Conservation (phyloP, 2,888 invertebrate species). For the Trichacis sp. region DNA sequence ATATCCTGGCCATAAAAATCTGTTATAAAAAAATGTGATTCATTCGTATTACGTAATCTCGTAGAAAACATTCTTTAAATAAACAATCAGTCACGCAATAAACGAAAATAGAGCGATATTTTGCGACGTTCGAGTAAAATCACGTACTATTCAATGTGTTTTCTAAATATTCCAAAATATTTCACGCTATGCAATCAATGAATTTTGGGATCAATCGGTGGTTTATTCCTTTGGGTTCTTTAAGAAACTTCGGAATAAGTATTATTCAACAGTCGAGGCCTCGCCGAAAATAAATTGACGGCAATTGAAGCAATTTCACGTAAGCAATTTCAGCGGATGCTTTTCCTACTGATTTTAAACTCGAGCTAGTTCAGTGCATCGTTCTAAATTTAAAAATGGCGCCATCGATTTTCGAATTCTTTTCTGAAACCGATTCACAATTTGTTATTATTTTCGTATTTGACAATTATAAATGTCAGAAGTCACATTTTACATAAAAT, state of each 20-base stretch:
- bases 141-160: too few species aligned
- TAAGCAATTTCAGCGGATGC: constrained; percentile 8
- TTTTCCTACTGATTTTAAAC: not conserved
- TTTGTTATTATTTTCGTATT: too few species aligned
- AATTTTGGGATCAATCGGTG: constrained; percentile 1
- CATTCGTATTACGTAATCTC: not conserved
- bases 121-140: too few species aligned
- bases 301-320: constrained; percentile 6
- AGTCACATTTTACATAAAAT: too few species aligned
- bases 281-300: constrained; percentile 3
- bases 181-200: not conserved
- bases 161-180: not conserved
- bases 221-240: not conserved
- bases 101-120: constrained; percentile 3
- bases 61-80: not conserved
- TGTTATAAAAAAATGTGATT: not conserved
- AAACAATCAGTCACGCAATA: not conserved
- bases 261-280: constrained; percentile 2
- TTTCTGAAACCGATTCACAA: too few species aligned
- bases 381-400: constrained; percentile 2
- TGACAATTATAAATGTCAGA: too few species aligned
- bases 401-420: not conserved
- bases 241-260: not conserved
- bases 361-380: constrained; percentile 1
- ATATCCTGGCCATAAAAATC: constrained; percentile 3